Base-by-base conservation (phyloP, 1,140 invertebrate genomes). In the Ostrea denselamellosa region DNA sequence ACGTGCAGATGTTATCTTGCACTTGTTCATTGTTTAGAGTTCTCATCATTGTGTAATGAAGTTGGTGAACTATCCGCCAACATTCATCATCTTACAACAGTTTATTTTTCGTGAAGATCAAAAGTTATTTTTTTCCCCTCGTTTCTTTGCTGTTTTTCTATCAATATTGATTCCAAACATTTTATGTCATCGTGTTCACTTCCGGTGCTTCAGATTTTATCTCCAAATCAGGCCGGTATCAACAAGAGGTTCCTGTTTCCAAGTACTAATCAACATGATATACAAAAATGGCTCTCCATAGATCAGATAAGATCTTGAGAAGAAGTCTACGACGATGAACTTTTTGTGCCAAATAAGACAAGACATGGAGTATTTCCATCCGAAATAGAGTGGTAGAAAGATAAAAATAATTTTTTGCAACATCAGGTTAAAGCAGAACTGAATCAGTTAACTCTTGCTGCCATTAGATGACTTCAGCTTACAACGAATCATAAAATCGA, bases 41-140 rank as follows among this genome's bases (percentile, higher is more conserved):
- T 77, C 68, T 77, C 68, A 77, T 77, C 68, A 77, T 62, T 77
- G 68, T 2, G 9, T 77, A 77, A 25, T 77, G 8, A 77, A 25
- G 68, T 77, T 77, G 34, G 34, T 44, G 5, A 1, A 44, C 34
- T 44, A 44, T 44, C 2, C 34, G 34, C 34, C 1, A 44, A 44
- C 34, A 44, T 44, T 44, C 2, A 44, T 44, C 34, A 44, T 44
- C 17, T n/a, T 19, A n/a, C 56, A 62, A 62, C 14, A 17, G 17
- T 62, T 62, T 62, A 77, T 25, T 25, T 25, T 12, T 25, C 14
- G 28, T 25, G 68, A 34, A 34, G 68, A 77, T 77, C 68, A 77
- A 77, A 28, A 77, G 28, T 28, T 25, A 34, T 14, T 28, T 34
- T n/a, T n/a, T n/a, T n/a, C n/a, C n/a, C 9, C 58, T 12, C 58